These are phyloP conservation scores for Cheirogaleus medius DNA, from an alignment of 2,113 vertebrate genomes.

Conservation along the genomic window DNA sequence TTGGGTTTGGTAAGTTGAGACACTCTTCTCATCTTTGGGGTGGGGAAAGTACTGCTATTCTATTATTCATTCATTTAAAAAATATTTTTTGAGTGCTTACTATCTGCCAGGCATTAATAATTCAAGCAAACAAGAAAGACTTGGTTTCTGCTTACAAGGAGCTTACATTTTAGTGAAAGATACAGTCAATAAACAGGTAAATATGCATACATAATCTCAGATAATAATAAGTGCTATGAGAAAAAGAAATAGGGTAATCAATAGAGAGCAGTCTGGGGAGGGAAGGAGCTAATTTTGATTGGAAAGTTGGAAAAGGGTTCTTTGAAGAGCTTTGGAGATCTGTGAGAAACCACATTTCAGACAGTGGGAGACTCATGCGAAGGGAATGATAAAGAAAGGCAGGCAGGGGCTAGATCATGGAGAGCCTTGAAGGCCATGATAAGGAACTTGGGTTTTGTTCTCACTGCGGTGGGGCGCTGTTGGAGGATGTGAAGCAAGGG, in stretches of 20 bases:
- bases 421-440: neutral
- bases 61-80: neutral
- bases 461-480: neutral
- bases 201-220: neutral
- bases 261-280: neutral
- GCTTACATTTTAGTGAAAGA: neutral
- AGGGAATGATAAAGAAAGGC: neutral
- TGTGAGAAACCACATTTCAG: neutral
- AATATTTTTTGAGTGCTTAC: neutral
- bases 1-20: neutral
- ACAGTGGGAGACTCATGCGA: neutral
- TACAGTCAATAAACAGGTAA: neutral
- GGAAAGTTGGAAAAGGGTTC: neutral
- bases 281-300: neutral
- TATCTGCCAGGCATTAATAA: neutral
- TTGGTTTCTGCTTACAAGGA: neutral
- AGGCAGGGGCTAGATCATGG: too few relatives aligned
- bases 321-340: neutral
- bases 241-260: neutral
- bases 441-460: neutral
- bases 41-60: neutral
- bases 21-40: neutral
- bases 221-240: neutral
- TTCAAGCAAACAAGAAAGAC: neutral
- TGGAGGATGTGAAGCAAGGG: neutral